These are phyloP conservation scores for Carlito syrichta DNA, from an alignment of 2,113 vertebrate genomes.

Conservation along the genomic window DNA sequence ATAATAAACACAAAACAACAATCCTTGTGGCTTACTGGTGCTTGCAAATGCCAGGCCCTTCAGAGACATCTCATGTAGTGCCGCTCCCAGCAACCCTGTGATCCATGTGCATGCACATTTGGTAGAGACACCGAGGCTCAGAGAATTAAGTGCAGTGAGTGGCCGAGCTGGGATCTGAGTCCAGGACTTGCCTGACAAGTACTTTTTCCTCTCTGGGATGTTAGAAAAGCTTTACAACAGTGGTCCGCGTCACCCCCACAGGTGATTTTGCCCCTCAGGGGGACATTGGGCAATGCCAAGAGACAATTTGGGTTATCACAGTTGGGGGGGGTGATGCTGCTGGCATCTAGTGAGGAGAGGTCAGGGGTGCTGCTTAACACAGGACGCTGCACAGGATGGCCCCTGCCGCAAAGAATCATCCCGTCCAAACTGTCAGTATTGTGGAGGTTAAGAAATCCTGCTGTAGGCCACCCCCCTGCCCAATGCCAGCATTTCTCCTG, in stretches of 20 bases:
- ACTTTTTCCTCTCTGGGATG: not conserved
- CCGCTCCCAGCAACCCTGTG: not conserved
- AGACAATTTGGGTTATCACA: not conserved
- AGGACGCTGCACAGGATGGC: not conserved
- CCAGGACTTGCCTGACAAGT: not conserved
- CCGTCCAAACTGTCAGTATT: fast-evolving
- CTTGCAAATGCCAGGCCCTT: not conserved
- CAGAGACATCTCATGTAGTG: not conserved
- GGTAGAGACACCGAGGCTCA: not conserved
- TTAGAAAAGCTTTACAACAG: not conserved
- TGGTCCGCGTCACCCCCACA: not conserved
- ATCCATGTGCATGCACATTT: not conserved
- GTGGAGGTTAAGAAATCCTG: not conserved
- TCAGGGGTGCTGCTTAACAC: no score
- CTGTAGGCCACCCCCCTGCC: no score
- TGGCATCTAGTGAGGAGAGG: not conserved
- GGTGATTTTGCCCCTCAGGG: not conserved
- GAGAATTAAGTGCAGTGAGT: not conserved
- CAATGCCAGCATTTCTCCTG: not conserved
- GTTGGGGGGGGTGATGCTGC: not conserved
- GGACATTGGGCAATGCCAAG: not conserved
- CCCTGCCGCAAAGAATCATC: fast-evolving
- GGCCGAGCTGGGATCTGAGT: not conserved
- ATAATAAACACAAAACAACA: not conserved
- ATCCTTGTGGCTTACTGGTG: fast-evolving